Percentiles rank a stretch among this genome's conserved stretches.
Evolutionary conservation across 2,113 vertebrate species (phyloP).

Genomic region (Cyphomyrus plagiostoma): DNA sequence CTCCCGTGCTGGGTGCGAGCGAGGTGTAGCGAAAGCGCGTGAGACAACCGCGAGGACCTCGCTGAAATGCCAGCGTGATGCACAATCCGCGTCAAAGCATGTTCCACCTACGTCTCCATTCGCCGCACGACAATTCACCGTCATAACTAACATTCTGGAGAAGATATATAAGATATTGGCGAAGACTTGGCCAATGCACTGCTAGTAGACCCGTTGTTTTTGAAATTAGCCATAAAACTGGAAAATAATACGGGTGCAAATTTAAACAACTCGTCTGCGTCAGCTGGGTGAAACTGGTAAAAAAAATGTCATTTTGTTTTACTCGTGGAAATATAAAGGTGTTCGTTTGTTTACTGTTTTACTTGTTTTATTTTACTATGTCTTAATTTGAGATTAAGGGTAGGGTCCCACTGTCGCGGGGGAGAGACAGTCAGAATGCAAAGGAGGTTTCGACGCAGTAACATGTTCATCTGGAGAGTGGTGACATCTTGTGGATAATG

Average conservation of each 20-base stretch:
- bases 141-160: background rate
- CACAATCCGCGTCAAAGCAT: background rate
- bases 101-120: background rate
- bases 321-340: background rate
- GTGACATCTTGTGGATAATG: constrained; percentile 4
- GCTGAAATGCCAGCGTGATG: background rate
- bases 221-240: background rate
- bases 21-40: background rate
- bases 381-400: background rate
- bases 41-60: background rate
- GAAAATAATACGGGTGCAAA: background rate
- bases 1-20: background rate
- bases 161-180: background rate
- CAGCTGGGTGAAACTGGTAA: background rate
- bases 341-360: background rate
- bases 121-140: background rate
- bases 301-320: background rate
- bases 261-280: background rate
- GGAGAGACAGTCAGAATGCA: background rate
- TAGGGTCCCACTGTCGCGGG: background rate
- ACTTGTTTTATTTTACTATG: background rate
- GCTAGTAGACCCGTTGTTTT: background rate
- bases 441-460: constrained; percentile 2
- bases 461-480: background rate
- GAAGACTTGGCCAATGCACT: background rate